Evolutionary conservation across 2,888 invertebrate genomes (phyloP), one percentile per base, ranked within the genome.

Genomic region (Callinectes sapidus): DNA sequence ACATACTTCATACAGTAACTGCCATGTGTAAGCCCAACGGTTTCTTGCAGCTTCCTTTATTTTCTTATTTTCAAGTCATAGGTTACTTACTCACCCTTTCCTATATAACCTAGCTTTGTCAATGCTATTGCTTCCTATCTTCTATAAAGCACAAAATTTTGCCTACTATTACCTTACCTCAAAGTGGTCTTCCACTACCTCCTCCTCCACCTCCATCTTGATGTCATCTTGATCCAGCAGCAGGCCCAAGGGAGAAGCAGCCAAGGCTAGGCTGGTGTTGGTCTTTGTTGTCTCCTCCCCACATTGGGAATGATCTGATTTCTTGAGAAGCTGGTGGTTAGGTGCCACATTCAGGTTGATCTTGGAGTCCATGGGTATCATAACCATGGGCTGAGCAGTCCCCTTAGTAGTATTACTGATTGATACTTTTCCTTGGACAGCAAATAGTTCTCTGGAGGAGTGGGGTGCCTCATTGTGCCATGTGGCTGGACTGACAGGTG

Each of bases 151-250:
- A 32, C 35, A 32, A 81, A 5, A 18, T 35, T 81, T 81, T 81
- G 32, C 81, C 81, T 35, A 81, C 81, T 35, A 81, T 18, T 81
- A 35, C 61, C 94, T 94, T 92, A 94, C 94, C 94, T 94, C 92
- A 92, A 54, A 94, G 55, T 91, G 85, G 55, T 93, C 93, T 42
- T 94, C 94, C 28, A 94, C 91, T 39, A 92, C 92, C 89, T 94
- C 94, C 77, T 94, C 94, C 89, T 94, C 94, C 81, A 94, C 92
- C 85, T 94, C 94, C 94, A 94, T 94, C 89, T 94, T 94, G 92
- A 94, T 94, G 55, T 94, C 94, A 39, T 94, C 94, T 28, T 90
- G 90, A 32, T 92, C 92, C n/a, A 94, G 86, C 86, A 94, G 85
- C 81, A 94, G 54, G 39, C 91, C 94, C 39, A 91, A 71, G n/a